These are phyloP conservation scores for Drosophila simulans DNA, from an alignment of 1,140 invertebrate genomes.

Conservation along the genomic window DNA sequence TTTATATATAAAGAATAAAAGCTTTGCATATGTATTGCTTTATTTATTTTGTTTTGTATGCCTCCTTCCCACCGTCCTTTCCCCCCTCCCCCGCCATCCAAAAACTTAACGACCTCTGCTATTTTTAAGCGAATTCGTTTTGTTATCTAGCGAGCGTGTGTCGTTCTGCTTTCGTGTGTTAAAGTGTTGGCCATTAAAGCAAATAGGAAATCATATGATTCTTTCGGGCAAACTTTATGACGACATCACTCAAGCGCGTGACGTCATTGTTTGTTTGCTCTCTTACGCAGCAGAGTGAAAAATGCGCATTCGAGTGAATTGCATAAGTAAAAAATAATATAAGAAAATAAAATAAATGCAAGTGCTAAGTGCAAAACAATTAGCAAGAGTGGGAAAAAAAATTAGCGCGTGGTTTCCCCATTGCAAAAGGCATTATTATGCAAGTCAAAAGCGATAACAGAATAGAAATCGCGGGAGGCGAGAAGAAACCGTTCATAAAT, in stretches of 20 bases:
- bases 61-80: not conserved
- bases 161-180: constrained; percentile 24
- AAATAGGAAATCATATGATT: constrained; percentile 68
- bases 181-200: constrained; percentile 48
- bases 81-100: not conserved
- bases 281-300: constrained; percentile 10
- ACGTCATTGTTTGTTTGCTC: constrained; percentile 45
- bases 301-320: constrained; percentile 58
- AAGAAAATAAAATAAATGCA: constrained; percentile 27
- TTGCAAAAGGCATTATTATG: constrained; percentile 34
- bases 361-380: constrained; percentile 57
- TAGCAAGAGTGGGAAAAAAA: constrained; percentile 50
- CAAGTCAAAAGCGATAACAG: constrained; percentile 45
- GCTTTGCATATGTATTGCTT: constrained; percentile 44
- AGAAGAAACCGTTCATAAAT: constrained; percentile 18
- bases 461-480: constrained; percentile 13
- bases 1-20: constrained; percentile 51
- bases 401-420: constrained; percentile 27
- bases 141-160: constrained; percentile 40
- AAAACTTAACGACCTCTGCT: constrained; percentile 37
- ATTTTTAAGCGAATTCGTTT: constrained; percentile 56
- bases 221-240: constrained; percentile 42
- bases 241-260: constrained; percentile 42
- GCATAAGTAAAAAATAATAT: constrained; percentile 56
- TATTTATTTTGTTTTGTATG: constrained; percentile 59